Conservation (phyloP, 1,140 invertebrate species). For the Ips nitidus region DNA sequence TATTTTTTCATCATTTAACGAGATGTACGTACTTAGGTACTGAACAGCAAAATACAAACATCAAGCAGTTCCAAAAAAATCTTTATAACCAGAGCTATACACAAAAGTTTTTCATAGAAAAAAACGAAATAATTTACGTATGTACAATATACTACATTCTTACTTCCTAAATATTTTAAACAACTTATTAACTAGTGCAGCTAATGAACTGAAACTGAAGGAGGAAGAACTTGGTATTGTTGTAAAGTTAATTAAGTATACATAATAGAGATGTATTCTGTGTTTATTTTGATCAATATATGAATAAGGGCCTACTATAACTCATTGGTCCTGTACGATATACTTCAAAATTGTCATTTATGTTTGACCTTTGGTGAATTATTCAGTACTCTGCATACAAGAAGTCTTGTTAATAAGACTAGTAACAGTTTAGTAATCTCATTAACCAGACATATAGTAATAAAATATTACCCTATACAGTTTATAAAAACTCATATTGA, state of each 20-base stretch:
- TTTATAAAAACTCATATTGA: no score
- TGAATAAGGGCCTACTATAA: neutral
- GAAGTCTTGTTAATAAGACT: no score
- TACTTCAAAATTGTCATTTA: no score
- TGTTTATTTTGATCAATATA: conserved; percentile 1
- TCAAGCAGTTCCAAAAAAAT: neutral
- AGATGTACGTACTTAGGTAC: no score
- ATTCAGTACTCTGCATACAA: no score
- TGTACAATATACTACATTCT: conserved; percentile 35
- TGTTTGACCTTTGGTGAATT: no score
- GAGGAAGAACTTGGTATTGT: neutral
- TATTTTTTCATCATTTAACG: no score
- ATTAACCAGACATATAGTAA: no score
- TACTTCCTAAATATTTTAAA: conserved; percentile 16
- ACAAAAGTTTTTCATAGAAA: conserved; percentile 10
- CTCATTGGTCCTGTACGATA: no score
- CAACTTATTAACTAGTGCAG: conserved; percentile 2
- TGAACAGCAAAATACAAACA: no score
- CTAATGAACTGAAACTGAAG: neutral
- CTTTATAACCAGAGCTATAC: conserved; percentile 33
- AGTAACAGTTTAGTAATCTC: no score
- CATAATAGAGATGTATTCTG: neutral
- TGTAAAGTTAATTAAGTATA: neutral
- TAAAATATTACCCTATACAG: no score
- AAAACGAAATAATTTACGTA: conserved; percentile 37